These are phyloP conservation scores for Alca torda DNA, from an alignment of 2,797 vertebrate species.

Conservation along the genomic window DNA sequence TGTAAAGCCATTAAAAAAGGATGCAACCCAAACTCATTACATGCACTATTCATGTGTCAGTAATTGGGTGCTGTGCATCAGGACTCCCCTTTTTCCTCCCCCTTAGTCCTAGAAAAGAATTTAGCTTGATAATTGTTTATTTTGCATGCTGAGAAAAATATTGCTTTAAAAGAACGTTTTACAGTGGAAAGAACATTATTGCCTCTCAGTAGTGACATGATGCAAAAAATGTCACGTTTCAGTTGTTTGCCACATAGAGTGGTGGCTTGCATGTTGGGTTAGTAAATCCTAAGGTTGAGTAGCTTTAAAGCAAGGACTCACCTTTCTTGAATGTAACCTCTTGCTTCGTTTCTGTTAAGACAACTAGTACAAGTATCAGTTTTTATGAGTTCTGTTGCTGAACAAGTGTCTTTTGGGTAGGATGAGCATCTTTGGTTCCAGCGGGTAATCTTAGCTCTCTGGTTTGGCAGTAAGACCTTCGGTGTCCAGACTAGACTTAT, in stretches of 20 bases:
- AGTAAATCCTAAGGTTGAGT: neutral
- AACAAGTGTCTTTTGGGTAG: neutral
- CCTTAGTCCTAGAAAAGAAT: neutral
- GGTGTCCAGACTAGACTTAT: neutral
- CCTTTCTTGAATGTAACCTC: neutral
- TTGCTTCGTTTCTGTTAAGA: neutral
- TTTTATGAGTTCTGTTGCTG: neutral
- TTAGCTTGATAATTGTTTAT: neutral
- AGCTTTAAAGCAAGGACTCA: neutral
- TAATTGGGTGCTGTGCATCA: neutral
- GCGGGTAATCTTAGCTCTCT: neutral
- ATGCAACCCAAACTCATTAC: neutral
- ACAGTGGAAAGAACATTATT: neutral
- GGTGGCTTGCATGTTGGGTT: neutral
- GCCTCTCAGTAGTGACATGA: neutral
- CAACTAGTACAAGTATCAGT: neutral
- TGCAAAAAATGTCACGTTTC: neutral
- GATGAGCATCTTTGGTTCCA: neutral
- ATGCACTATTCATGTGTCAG: rapidly evolving
- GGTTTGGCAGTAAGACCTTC: neutral
- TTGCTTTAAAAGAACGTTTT: neutral
- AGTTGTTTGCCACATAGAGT: neutral
- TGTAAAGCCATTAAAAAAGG: neutral
- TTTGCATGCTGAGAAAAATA: neutral
- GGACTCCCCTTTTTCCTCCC: neutral